Evolutionary conservation across 2,888 invertebrate species (phyloP).

Genomic region (Rhabditophanes sp.): DNA sequence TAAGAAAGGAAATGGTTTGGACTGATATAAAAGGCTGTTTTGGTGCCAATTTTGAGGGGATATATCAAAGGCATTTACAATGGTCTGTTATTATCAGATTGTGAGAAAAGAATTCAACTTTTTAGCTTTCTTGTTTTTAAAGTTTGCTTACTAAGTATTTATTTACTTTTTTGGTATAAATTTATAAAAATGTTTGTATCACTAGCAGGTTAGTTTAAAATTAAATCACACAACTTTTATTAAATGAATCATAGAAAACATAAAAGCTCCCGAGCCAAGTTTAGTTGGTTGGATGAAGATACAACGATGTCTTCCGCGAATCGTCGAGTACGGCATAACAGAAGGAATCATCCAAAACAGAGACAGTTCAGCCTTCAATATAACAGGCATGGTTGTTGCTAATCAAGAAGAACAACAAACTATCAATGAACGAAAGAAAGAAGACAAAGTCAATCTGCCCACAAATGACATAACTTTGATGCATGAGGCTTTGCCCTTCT

Average conservation of each 20-base stretch:
- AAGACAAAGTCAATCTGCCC: constrained; percentile 40
- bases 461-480: constrained; percentile 56
- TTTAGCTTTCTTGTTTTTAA: no score
- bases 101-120: no score
- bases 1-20: no score
- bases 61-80: no score
- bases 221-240: no score
- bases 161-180: constrained; percentile 1
- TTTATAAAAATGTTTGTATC: constrained; percentile 19
- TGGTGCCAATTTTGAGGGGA: no score
- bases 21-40: no score
- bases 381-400: constrained; percentile 35
- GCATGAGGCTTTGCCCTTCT: constrained; percentile 75
- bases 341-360: constrained; percentile 38
- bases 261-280: no score
- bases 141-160: constrained; percentile 1
- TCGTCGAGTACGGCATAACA: constrained; percentile 38
- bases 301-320: constrained; percentile 32
- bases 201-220: no score
- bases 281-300: constrained; percentile 33
- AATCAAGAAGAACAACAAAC: constrained; percentile 39
- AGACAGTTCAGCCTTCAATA: constrained; percentile 22
- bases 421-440: constrained; percentile 17
- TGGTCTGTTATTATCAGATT: no score
- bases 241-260: no score